Conservation (phyloP, 2,888 invertebrate genomes). For the Seira musarum region DNA sequence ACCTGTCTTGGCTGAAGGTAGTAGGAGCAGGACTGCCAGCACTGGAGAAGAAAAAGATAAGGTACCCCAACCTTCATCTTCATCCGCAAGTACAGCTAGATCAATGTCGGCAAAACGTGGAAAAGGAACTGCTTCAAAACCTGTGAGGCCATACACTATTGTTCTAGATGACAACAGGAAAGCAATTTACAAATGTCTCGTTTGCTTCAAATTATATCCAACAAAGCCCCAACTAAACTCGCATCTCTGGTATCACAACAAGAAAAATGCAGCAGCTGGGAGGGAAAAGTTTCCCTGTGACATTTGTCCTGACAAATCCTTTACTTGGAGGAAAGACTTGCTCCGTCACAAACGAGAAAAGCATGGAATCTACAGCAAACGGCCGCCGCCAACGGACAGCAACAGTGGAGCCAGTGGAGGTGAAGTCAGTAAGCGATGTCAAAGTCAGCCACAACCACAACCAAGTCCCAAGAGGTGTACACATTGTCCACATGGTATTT, state of each 20-base stretch:
- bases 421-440: neutral
- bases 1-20: too few relatives aligned
- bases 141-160: neutral
- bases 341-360: conserved; percentile 26
- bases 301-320: conserved; percentile 37
- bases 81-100: neutral
- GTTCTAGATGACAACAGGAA: conserved; percentile 24
- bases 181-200: conserved; percentile 28
- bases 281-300: conserved; percentile 20
- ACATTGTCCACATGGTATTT: conserved; percentile 36
- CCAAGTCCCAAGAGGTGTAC: conserved; percentile 33
- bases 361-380: conserved; percentile 20
- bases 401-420: neutral
- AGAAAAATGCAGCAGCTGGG: neutral
- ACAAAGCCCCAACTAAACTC: conserved; percentile 33
- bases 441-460: neutral
- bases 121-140: neutral
- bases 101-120: neutral
- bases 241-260: conserved; percentile 44
- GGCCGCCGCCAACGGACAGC: neutral
- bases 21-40: neutral
- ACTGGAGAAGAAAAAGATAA: neutral
- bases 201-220: conserved; percentile 43
- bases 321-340: conserved; percentile 30
- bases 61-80: neutral